Percentiles rank a stretch among this genome's conserved stretches.
These are phyloP conservation scores for Myocastor coypus DNA, from an alignment of 2,113 vertebrate species.

Conservation along the genomic window DNA sequence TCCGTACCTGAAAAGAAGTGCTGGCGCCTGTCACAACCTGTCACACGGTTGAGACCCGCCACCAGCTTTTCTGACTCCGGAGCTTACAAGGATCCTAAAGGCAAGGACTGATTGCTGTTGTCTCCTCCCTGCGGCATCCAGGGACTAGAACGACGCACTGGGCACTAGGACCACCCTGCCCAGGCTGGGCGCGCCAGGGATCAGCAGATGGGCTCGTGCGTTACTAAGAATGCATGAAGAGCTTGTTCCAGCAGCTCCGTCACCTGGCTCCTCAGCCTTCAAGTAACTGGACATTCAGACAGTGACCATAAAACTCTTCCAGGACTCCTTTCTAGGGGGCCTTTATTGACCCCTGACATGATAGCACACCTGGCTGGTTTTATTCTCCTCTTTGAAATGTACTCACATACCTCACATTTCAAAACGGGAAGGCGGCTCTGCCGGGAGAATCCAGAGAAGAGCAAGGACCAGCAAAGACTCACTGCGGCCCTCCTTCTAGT, in stretches of 20 bases:
- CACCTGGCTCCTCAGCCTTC: no score
- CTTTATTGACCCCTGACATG: no score
- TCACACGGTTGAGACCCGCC: not conserved
- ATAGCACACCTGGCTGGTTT: not conserved
- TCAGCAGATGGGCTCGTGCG: no score
- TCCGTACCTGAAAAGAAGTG: not conserved
- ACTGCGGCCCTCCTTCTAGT: not conserved
- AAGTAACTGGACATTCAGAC: no score
- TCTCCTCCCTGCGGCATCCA: not conserved
- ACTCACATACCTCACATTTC: not conserved
- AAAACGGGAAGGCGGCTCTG: not conserved
- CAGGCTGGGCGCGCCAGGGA: not conserved
- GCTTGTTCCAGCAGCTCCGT: not conserved
- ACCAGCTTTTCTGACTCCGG: not conserved
- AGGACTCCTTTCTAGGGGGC: not conserved
- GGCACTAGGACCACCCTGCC: fast-evolving
- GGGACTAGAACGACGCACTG: not conserved
- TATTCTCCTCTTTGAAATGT: not conserved
- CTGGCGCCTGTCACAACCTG: no score
- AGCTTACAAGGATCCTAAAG: not conserved
- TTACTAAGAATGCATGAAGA: not conserved
- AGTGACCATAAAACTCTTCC: not conserved
- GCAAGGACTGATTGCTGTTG: not conserved
- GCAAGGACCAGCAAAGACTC: not conserved
- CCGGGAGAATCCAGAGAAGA: not conserved